Conservation (phyloP, 2,888 invertebrate genomes). For the Odontomyia ornata region DNA sequence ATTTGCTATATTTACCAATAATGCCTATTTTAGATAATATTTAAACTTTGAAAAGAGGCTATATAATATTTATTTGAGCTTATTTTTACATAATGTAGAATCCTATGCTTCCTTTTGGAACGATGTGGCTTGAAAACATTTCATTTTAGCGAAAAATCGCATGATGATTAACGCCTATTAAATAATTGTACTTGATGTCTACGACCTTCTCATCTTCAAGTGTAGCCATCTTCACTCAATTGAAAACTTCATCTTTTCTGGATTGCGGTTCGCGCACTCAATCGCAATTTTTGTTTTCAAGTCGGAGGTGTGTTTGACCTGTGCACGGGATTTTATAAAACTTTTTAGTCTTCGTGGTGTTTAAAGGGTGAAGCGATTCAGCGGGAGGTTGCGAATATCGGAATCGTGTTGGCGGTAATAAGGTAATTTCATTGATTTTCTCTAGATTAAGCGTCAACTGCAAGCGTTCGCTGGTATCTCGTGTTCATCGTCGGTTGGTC, state of each 20-base stretch:
- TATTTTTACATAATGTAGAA: no score
- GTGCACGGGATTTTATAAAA: slow-evolving; percentile 24
- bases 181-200: background rate
- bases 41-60: no score
- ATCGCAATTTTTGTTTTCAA: slow-evolving; percentile 50
- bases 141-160: no score
- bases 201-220: background rate
- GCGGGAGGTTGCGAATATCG: background rate
- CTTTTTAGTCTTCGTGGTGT: slow-evolving; percentile 20
- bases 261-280: slow-evolving; percentile 33
- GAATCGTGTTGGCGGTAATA: background rate
- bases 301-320: slow-evolving; percentile 44
- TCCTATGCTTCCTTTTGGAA: no score
- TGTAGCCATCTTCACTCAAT: slow-evolving; percentile 41
- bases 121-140: no score
- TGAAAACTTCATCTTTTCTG: slow-evolving; percentile 41
- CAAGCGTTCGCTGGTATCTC: background rate
- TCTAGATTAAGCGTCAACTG: background rate
- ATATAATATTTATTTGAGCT: no score
- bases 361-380: background rate
- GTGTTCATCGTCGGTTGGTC: background rate
- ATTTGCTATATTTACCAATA: background rate
- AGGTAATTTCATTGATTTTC: slow-evolving; percentile 27
- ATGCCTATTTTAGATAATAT: background rate
- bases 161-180: no score